Percentiles rank a stretch among this genome's conserved stretches.
Evolutionary conservation across 2,797 vertebrate species (phyloP).

Genomic region (Ctenosaura bakeri): DNA sequence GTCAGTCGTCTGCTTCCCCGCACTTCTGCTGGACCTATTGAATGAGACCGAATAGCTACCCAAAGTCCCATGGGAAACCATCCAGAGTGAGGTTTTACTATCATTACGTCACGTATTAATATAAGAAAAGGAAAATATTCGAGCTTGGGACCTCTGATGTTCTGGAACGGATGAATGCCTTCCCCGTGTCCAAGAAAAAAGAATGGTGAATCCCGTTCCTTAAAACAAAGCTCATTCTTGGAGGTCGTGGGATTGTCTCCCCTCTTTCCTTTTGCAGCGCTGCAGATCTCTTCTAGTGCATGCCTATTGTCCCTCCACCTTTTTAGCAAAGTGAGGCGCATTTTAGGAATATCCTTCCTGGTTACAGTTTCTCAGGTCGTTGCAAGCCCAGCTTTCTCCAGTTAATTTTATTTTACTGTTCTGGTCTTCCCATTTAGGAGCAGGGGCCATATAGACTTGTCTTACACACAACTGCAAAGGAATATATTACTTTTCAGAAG

Average conservation of each 20-base stretch:
- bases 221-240: neutral
- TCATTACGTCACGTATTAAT: neutral
- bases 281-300: neutral
- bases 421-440: slow-evolving; percentile 57
- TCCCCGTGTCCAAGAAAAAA: too few species aligned
- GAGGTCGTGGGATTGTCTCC: fast-evolving
- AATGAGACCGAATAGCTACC: too few species aligned
- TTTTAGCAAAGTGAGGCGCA: neutral
- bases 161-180: neutral
- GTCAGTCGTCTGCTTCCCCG: neutral
- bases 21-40: neutral
- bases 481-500: slow-evolving; percentile 33
- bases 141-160: neutral
- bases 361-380: neutral
- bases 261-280: neutral
- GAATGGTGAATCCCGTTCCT: too few species aligned
- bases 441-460: slow-evolving; percentile 7
- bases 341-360: neutral
- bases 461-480: slow-evolving; percentile 5
- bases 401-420: slow-evolving; percentile 63
- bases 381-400: slow-evolving; percentile 23
- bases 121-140: neutral
- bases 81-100: neutral
- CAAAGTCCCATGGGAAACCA: neutral
- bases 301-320: neutral